Percentiles rank a stretch among this genome's conserved stretches.
These are phyloP conservation scores for Maniola jurtina DNA, from an alignment of 1,140 invertebrate genomes.

Conservation along the genomic window DNA sequence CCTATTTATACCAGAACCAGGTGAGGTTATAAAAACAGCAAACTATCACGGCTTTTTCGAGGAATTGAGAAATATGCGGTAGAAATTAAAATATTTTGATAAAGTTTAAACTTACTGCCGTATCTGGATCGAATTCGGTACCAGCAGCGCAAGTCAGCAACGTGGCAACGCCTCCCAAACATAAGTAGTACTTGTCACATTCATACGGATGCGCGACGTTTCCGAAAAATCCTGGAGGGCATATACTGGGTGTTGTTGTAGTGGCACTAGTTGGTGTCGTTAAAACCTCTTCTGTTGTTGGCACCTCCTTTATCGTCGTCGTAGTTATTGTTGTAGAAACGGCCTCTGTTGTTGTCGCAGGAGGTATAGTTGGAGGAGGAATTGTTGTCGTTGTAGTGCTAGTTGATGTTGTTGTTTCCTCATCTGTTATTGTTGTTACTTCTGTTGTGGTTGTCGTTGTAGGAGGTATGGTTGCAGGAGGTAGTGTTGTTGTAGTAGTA, in stretches of 20 bases:
- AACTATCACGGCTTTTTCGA: too few species aligned
- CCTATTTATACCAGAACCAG: too few species aligned
- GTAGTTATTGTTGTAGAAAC: too few species aligned
- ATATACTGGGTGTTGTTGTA: conserved; percentile 18
- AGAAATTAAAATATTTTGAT: too few species aligned
- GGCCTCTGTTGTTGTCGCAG: too few species aligned
- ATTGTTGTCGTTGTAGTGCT: background rate
- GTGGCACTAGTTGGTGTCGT: conserved; percentile 1
- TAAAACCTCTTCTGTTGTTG: conserved; percentile 16
- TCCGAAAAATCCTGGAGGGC: conserved; percentile 19
- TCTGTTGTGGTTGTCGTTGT: background rate
- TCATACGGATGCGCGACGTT: conserved; percentile 26
- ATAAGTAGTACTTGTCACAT: conserved; percentile 28
- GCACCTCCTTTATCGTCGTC: too few species aligned
- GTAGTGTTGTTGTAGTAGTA: conserved; percentile 17
- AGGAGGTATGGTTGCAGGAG: background rate
- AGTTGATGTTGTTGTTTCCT: background rate
- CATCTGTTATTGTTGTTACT: background rate
- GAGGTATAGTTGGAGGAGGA: too few species aligned
- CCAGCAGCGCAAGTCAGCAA: conserved; percentile 19
- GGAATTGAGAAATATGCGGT: too few species aligned
- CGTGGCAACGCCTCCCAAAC: conserved; percentile 19
- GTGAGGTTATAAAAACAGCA: too few species aligned
- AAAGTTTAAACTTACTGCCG: background rate
- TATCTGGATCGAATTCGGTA: conserved; percentile 16